Percentiles rank a stretch among this genome's conserved stretches.
Conservation (phyloP, 2,888 invertebrate species). For the Harpalus rufipes region DNA sequence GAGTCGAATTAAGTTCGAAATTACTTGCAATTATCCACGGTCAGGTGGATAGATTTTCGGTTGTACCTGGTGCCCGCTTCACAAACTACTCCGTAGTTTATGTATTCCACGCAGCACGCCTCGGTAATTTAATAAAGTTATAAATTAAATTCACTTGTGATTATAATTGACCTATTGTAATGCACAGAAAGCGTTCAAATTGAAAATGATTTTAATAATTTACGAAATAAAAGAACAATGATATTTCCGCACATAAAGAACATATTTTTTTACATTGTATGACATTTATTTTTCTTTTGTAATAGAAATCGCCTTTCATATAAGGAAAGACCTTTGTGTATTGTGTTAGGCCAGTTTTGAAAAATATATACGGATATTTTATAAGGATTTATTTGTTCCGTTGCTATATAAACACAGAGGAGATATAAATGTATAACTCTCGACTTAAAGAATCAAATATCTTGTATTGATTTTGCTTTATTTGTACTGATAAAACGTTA, state of each 20-base stretch:
- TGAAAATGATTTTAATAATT: constrained; percentile 61
- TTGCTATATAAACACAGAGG: constrained; percentile 16
- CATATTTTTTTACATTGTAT: constrained; percentile 47
- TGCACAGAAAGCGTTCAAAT: constrained; percentile 48
- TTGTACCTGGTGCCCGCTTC: background rate
- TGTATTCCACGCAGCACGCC: constrained; percentile 8
- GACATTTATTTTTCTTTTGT: constrained; percentile 50
- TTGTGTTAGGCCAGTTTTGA: constrained; percentile 43
- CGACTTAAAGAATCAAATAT: constrained; percentile 48
- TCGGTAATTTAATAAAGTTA: constrained; percentile 58
- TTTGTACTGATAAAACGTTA: constrained; percentile 46
- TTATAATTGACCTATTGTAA: constrained; percentile 61
- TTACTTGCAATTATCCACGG: constrained; percentile 40
- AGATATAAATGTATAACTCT: constrained; percentile 50
- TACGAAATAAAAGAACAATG: constrained; percentile 61
- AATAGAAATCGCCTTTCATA: constrained; percentile 54
- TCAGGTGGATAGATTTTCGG: constrained; percentile 38
- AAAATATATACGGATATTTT: constrained; percentile 41
- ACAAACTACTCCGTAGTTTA: background rate
- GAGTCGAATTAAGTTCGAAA: constrained; percentile 22
- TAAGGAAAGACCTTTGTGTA: constrained; percentile 43
- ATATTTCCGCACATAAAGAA: constrained; percentile 25
- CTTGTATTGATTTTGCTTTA: constrained; percentile 49
- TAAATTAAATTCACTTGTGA: constrained; percentile 64
- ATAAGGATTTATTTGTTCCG: constrained; percentile 52